phyloP scores from a whole-genome alignment of 37 sponge, comb jelly and placozoan genomes.

The Bolinopsis microptera region DNA sequence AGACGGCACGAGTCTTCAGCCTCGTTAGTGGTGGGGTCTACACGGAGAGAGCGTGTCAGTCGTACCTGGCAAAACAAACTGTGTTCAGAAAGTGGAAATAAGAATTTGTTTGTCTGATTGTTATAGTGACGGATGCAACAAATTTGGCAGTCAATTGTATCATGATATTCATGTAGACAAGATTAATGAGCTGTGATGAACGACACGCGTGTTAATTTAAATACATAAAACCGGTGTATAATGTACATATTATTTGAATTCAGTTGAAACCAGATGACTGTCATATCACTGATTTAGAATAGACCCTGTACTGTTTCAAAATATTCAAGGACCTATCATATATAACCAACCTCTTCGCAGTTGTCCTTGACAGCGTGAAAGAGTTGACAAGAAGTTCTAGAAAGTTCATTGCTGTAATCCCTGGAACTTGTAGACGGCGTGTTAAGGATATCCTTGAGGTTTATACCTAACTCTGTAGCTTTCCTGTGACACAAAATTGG shows the following conservation, averaged over 20 bases:
- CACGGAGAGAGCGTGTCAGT: neutral
- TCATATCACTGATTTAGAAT: too few species aligned
- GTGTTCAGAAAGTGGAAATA: neutral
- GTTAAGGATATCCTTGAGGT: neutral
- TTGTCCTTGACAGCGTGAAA: neutral
- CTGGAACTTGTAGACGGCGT: neutral
- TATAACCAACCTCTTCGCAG: neutral
- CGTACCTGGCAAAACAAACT: slow-evolving; percentile 11
- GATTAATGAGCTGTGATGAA: too few species aligned
- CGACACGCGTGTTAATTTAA: too few species aligned
- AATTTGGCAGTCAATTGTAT: neutral
- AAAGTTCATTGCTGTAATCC: neutral
- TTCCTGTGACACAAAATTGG: neutral
- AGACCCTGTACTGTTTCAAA: neutral
- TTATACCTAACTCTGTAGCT: neutral
- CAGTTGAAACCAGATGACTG: too few species aligned
- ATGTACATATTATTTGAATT: too few species aligned
- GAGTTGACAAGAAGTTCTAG: neutral
- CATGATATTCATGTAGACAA: neutral
- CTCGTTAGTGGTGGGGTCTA: neutral
- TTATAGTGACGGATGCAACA: neutral
- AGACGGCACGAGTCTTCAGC: neutral
- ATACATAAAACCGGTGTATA: too few species aligned
- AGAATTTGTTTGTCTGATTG: neutral
- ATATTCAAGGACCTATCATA: neutral